Percentiles rank a stretch among this genome's conserved stretches.
Evolutionary conservation across 1,140 invertebrate genomes (phyloP).

Genomic region (Dinothrombium tinctorium): DNA sequence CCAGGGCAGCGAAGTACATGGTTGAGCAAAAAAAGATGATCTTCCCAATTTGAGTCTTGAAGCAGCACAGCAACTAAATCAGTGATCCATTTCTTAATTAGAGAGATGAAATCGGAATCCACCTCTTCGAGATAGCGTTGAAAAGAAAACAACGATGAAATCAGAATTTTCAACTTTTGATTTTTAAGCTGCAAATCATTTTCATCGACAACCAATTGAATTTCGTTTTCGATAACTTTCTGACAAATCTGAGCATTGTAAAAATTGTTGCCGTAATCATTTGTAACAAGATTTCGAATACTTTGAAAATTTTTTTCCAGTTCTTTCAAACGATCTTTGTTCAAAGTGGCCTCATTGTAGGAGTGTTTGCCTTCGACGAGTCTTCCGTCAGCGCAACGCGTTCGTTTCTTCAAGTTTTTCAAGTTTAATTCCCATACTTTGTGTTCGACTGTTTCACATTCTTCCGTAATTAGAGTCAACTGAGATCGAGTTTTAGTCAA

Average conservation of each 20-base stretch:
- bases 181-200: background rate
- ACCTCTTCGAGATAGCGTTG: background rate
- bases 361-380: conserved; percentile 4
- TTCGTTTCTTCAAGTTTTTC: background rate
- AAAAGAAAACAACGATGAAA: conserved; percentile 4
- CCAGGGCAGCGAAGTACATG: conserved; percentile 10
- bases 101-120: background rate
- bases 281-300: conserved; percentile 3
- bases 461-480: background rate
- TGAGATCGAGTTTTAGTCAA: conserved; percentile 1
- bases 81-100: conserved; percentile 2
- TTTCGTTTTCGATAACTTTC: conserved; percentile 5
- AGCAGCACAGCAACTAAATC: background rate
- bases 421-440: conserved; percentile 5
- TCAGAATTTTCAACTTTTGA: background rate
- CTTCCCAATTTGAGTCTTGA: background rate
- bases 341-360: conserved; percentile 1
- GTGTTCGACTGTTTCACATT: background rate
- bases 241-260: conserved; percentile 2
- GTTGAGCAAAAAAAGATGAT: conserved; percentile 11
- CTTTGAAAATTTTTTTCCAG: conserved; percentile 4
- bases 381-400: conserved; percentile 6
- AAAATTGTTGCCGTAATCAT: conserved; percentile 5
- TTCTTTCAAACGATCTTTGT: background rate
- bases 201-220: background rate